Percentiles rank a stretch among this genome's conserved stretches.
These are phyloP conservation scores for Gallinago media DNA, from an alignment of 2,113 vertebrate species.

Conservation along the genomic window DNA sequence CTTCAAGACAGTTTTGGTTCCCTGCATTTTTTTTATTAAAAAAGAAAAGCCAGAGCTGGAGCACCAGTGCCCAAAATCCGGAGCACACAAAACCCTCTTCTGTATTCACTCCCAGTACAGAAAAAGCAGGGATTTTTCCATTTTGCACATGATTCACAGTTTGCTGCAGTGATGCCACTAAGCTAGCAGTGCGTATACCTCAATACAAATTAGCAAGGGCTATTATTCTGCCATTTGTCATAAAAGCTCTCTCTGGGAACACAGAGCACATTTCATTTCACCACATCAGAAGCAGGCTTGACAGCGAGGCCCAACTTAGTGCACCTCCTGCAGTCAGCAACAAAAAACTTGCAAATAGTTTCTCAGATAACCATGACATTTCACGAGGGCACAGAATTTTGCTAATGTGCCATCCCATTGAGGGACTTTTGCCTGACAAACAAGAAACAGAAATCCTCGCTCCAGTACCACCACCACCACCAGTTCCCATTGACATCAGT, in stretches of 20 bases:
- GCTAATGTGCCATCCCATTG: not conserved
- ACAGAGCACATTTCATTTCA: not conserved
- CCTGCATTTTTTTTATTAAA: not conserved
- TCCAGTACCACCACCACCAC: not conserved
- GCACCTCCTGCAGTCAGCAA: not conserved
- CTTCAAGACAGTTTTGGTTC: not conserved
- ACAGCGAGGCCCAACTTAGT: not conserved
- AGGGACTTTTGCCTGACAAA: not conserved
- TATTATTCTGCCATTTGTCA: constrained; percentile 13
- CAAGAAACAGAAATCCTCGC: not conserved
- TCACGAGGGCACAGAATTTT: not conserved
- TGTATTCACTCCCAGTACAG: not conserved
- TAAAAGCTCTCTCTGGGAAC: not conserved
- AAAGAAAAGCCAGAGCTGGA: not conserved
- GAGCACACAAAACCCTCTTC: not conserved
- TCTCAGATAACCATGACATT: not conserved
- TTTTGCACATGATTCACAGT: not conserved
- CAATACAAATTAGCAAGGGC: constrained; percentile 1
- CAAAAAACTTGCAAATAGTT: not conserved
- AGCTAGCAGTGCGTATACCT: not conserved
- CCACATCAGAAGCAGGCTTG: not conserved
- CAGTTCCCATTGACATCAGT: not conserved
- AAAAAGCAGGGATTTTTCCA: not conserved
- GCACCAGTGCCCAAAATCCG: not conserved
- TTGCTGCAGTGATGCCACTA: not conserved